Evolutionary conservation across 1,140 invertebrate species (phyloP), one percentile per base, ranked within the genome.

Genomic region (Ceratosolen fusciceps): DNA sequence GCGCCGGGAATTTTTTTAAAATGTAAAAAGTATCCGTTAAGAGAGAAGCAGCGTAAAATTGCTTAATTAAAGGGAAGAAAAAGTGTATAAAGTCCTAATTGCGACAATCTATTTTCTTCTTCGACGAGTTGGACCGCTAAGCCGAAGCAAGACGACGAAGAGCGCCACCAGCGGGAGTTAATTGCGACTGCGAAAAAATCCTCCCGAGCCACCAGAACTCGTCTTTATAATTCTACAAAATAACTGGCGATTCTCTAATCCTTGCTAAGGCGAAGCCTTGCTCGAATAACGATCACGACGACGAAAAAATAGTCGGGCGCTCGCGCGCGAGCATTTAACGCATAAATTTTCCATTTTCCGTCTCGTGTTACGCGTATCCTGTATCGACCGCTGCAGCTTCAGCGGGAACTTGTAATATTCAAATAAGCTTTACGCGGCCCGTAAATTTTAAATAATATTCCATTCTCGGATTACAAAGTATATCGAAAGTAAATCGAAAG

Each of bases 61-160:
- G 49, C 67, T 60, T 60, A 70, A 77, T 77, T 77, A 58, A 52
- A 58, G 76, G 43, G 24, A 29, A 71, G 29, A 77, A 77, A 77
- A 60, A 47, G 24, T 31, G 1, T 24, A 65, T 68, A 24, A 52
- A 77, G n/a, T 58, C 29, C 75, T 68, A 68, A 77, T 77, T 77
- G 65, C 65, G 26, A 77, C 62, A 68, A 77, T 77, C 52, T 77
- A 37, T 70, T 77, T 70, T 70, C 34, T 58, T 43, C 47, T 68
- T 29, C 65, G 39, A n/a, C 39, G 14, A 67, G 9, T 65, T 49
- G 19, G 24, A 67, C 34, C 39, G 24, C 74, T 49, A 52, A n/a
- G 54, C 21, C 52, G 9, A 26, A 65, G 31, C 34, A 31, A 29
- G 19, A 52, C 29, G 47, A 77, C 68, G 75, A 52, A 70, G 31